These are phyloP conservation scores for Sphaerophoria rueppellii DNA, from an alignment of 2,888 invertebrate species.

Conservation along the genomic window DNA sequence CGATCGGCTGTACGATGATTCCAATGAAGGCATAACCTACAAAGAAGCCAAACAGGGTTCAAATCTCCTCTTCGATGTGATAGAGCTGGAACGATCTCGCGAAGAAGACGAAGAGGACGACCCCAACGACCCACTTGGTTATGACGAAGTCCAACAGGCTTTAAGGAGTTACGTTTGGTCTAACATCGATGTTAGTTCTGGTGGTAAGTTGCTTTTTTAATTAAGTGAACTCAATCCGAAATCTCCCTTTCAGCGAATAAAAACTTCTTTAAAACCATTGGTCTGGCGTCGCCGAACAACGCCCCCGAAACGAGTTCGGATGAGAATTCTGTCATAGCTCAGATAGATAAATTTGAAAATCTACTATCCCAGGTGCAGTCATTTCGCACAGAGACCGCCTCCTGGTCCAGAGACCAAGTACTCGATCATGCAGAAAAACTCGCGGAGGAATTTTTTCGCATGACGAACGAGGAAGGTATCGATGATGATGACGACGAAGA, in stretches of 20 bases:
- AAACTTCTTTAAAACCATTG: constrained; percentile 64
- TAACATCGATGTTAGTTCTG: constrained; percentile 72
- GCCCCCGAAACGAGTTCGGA: constrained; percentile 51
- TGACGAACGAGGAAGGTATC: constrained; percentile 71
- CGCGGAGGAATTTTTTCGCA: constrained; percentile 75
- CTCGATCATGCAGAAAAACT: constrained; percentile 75
- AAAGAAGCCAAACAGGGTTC: constrained; percentile 75
- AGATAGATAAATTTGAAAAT: constrained; percentile 75
- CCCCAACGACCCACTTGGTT: constrained; percentile 75
- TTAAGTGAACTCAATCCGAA: background rate
- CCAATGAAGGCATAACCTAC: constrained; percentile 76
- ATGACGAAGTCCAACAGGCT: constrained; percentile 75
- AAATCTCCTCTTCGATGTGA: constrained; percentile 75
- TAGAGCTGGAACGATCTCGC: constrained; percentile 75
- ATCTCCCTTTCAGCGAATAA: constrained; percentile 44
- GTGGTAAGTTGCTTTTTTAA: constrained; percentile 27
- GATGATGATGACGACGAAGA: constrained; percentile 45
- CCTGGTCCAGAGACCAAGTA: constrained; percentile 75
- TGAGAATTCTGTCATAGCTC: constrained; percentile 73
- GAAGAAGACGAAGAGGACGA: constrained; percentile 75
- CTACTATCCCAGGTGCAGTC: constrained; percentile 75
- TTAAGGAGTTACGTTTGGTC: constrained; percentile 76
- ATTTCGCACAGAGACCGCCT: constrained; percentile 74
- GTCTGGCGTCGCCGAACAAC: constrained; percentile 42
- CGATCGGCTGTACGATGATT: constrained; percentile 74